Base-by-base conservation (phyloP, 92 coral and sea anemone species). In the Zoanthus sociatus region DNA sequence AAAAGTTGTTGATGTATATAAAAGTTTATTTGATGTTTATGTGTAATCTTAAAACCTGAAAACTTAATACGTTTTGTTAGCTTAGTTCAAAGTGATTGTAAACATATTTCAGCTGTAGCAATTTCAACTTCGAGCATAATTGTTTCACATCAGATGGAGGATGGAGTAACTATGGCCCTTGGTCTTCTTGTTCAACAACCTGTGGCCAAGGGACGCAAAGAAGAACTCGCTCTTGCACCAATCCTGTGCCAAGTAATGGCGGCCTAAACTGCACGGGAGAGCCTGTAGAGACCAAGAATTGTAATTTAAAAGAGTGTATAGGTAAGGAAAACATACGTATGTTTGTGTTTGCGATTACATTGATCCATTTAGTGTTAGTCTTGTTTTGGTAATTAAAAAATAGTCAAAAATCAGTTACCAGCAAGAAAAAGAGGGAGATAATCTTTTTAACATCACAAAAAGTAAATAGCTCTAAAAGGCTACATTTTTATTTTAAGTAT, bases 141-240 rank as follows among this genome's bases (percentile, higher is more conserved):
- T 5, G 30, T 5, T 63, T 63, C 69, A 5, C 20, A 47, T 46
- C 44, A 61, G 71, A 31, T 26, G 96, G 96, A 20, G 78, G 58
- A 42, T 96, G 93, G 89, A 45, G 92, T 6, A 0, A 8, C 5
- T 95, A 91, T 87, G n/a, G 69, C 3, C 0, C 42, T 0, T 96
- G 99, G 99, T 33, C 45, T 4, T 1, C 15, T 1, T 92, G 98
- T 87, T 86, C 89, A n/a, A 47, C 56, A 15, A 84, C 81, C 8
- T 95, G 92, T 55, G 92, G 92, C 13, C 15, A 54, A 18, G 92
- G 87, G 61, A 56, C 76, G 16, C 75, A 30, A 0, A 44, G 20
- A 1, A 86, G 99, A 81, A 68, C 75, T 5, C 92, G 99, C 69
- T 46, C 71, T 14, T 97, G 98, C 61, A 89, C 87, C 51, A 86